A percentile compares a stretch with the other conserved stretches of the same genome.
Conservation (phyloP, 2,797 vertebrate genomes). For the Yasuhikotakia modesta region DNA sequence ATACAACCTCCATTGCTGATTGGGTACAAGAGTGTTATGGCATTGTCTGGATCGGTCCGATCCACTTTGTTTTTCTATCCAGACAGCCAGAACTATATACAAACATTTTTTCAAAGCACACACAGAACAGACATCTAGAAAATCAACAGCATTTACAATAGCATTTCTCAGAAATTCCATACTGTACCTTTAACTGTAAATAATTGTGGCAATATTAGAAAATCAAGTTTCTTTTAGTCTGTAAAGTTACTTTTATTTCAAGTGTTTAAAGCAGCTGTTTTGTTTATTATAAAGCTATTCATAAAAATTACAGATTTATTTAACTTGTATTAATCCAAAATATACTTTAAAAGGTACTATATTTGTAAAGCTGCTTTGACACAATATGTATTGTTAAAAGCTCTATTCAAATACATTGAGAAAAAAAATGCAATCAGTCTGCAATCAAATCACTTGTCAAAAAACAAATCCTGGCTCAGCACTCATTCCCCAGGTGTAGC, state of each 20-base stretch:
- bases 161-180: no score
- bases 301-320: background rate
- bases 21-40: no score
- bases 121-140: no score
- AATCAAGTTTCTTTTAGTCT: no score
- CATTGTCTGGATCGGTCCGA: no score
- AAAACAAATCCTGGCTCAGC: conserved; percentile 5
- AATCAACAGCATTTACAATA: no score
- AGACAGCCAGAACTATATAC: no score
- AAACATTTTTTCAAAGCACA: no score
- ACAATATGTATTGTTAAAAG: background rate
- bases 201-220: background rate
- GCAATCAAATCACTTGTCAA: conserved; percentile 7
- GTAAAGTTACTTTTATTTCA: no score
- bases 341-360: background rate
- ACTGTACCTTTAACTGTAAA: background rate
- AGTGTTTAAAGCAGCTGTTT: no score
- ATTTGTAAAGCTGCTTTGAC: background rate
- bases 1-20: no score
- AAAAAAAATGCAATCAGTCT: background rate
- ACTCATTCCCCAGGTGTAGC: conserved; percentile 31
- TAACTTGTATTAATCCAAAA: background rate
- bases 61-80: no score
- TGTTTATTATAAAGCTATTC: background rate
- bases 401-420: background rate